phyloP scores from a whole-genome alignment of 1,140 invertebrate species.

The Gryon sp. region DNA sequence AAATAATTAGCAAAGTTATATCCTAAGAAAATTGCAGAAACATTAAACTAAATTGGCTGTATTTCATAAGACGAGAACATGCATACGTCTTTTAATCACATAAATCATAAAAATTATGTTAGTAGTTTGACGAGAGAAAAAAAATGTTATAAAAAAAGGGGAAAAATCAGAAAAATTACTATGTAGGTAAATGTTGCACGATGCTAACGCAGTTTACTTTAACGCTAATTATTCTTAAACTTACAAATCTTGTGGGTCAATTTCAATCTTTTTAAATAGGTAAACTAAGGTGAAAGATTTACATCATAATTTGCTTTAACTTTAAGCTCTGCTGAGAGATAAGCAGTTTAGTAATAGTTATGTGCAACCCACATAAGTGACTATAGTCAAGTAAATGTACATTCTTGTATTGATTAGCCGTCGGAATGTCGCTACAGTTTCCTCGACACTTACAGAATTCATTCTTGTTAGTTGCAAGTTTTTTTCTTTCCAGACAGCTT shows the following conservation, averaged over 20 bases:
- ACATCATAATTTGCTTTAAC: conserved; percentile 51
- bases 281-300: conserved; percentile 42
- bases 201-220: conserved; percentile 17
- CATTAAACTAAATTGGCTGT: no score
- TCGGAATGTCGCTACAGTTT: conserved; percentile 28
- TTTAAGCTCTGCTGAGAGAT: conserved; percentile 40
- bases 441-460: conserved; percentile 6
- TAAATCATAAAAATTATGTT: no score
- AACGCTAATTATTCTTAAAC: conserved; percentile 14
- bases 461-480: conserved; percentile 4
- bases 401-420: conserved; percentile 42
- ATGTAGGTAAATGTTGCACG: conserved; percentile 4
- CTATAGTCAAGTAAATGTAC: conserved; percentile 28
- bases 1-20: no score
- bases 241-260: conserved; percentile 15
- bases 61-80: no score
- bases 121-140: not conserved
- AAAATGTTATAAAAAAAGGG: no score
- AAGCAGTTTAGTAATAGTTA: conserved; percentile 41
- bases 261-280: conserved; percentile 23
- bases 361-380: conserved; percentile 36
- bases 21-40: no score
- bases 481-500: conserved; percentile 22
- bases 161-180: not conserved
- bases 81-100: no score